Base-by-base conservation (phyloP, 2,797 vertebrate genomes). In the Lateolabrax maculatus region DNA sequence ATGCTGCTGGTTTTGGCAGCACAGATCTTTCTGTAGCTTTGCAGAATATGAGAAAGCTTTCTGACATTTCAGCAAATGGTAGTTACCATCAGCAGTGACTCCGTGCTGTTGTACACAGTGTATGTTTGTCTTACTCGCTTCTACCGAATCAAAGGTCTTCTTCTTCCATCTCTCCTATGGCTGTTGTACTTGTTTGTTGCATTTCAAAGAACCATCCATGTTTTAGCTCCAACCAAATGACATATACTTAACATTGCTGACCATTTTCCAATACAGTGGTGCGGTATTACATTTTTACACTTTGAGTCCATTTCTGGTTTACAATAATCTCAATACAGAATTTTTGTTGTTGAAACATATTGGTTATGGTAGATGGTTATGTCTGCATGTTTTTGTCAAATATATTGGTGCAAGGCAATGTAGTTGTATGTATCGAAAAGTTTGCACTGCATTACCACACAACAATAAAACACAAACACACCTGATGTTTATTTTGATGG, bases 41-140 rank as follows among this genome's bases (percentile, higher is more conserved):
- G 86, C 84, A 86, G 81, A 83, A 86, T 84, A 77, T 55, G 62
- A 71, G 71, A 82, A 75, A 49, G 69, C 49, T 73, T 74, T 77
- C 29, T 77, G 75, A 67, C 57, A 53, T 84, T 84, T 86, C 84
- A 87, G 70, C 70, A 69, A 77, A 72, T 13, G 52, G 31, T 19
- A 53, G 52, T 74, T 27, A 23, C 65, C 75, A 48, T 70, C 56
- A 71, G 65, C 56, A 66, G 41, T 39, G 60, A 51, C 64, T 66
- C 48, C 16, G 37, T 36, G 58, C 62, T 77, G 51, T 64, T 81
- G 62, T 49, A 60, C 39, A 58, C 16, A 37, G 19, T 65, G 64
- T 34, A 4, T 75, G 39, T 51, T 67, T 49, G 27, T 63, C 43
- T 56, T 53, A 37, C 37, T 27, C 19, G 9, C 9, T 27, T 55